Evolutionary conservation across 2,113 vertebrate genomes (phyloP), one percentile per base, ranked within the genome.

Genomic region (Sporophila hypoxantha): DNA sequence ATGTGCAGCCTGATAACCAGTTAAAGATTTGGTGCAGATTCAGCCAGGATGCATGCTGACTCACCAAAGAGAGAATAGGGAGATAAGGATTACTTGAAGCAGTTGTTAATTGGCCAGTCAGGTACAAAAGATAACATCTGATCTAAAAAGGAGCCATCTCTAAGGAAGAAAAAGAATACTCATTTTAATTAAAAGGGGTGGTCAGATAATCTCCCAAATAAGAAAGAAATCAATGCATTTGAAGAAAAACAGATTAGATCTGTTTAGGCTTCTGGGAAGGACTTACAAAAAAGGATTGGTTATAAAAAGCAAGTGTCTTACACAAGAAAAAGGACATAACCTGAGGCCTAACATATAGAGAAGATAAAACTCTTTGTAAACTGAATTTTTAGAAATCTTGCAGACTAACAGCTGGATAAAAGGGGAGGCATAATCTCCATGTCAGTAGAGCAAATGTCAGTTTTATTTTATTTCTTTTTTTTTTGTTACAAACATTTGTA

Each of bases 111-210:
- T 95, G 73, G 27, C 56, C 65, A 47, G 76, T 42, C 60, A 76
- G 73, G 79, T 74, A 82, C 60, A 74, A 25, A 50, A 85, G 87
- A 82, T 92, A 94, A 60, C 44, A 91, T 92, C 87, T 85, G 67
- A 76, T 92, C 73, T 87, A 70, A 74, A 89, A 85, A 61, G 87
- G 55, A 64, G n/a, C 20, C 42, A 60, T 64, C 42, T 92, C 82
- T 79, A 74, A 89, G 71, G 39, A 42, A 70, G 30, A 75, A 78
- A 74, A 41, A 68, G 78, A 71, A 46, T 49, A 73, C 32, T 78
- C 73, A 68, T 41, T 95, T 93, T 93, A 93, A 93, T 94, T 87
- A 92, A 89, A 76, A 92, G 52, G 3, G 30, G 66, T 87, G 68
- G 39, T 64, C 71, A 80, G 39, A 76, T 90, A 85, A 87, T 82